phyloP scores from a whole-genome alignment of 2,113 vertebrate genomes.

The Sigmodon hispidus region DNA sequence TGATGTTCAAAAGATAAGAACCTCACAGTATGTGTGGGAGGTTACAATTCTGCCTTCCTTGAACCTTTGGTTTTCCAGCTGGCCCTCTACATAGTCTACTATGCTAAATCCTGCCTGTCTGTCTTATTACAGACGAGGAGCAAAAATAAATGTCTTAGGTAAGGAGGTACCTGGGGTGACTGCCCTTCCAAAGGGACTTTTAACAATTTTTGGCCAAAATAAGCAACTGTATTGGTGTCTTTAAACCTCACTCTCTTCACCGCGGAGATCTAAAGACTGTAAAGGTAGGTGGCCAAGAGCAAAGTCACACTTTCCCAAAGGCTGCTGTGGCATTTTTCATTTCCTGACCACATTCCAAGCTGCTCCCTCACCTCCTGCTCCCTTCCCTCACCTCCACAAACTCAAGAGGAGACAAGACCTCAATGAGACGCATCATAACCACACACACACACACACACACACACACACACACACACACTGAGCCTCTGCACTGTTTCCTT shows the following conservation, averaged over 20 bases:
- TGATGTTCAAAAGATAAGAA: too few relatives aligned
- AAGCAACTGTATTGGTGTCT: not conserved
- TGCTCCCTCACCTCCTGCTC: too few relatives aligned
- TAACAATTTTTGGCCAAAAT: not conserved
- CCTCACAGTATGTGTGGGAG: not conserved
- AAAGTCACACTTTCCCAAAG: not conserved
- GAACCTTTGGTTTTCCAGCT: not conserved
- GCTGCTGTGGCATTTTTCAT: too few relatives aligned
- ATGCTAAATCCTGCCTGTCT: not conserved
- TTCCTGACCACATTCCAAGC: not conserved
- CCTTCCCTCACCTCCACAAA: not conserved
- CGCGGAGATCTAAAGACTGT: not conserved
- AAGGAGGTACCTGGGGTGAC: not conserved
- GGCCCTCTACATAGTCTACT: not conserved
- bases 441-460: too few relatives aligned
- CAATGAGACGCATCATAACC: not conserved
- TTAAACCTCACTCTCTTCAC: not conserved
- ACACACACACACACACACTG: too few relatives aligned
- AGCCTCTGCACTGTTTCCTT: not conserved
- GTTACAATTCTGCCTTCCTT: not conserved
- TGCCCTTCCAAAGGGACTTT: not conserved
- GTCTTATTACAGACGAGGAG: not conserved
- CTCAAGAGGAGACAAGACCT: not conserved
- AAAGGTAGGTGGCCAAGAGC: not conserved
- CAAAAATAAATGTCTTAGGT: not conserved